Base-by-base conservation (phyloP, 2,888 invertebrate species). In the Xestia c-nigrum region DNA sequence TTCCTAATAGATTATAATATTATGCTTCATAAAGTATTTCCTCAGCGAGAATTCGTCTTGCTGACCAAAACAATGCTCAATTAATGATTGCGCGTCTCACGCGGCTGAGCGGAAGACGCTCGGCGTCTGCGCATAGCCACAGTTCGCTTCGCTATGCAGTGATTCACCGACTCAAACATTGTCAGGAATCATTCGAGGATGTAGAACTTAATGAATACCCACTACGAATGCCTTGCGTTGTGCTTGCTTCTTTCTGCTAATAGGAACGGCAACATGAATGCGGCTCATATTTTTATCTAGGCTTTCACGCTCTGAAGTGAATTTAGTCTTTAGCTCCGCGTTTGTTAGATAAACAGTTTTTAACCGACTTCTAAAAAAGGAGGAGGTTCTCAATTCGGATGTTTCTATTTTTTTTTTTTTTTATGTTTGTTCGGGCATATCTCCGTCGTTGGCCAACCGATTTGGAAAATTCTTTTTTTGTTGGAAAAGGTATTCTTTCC, bases 1-100 rank as follows among this genome's bases (percentile, higher is more conserved):
- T 71, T 61, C 21, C 46, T 43, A 21, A 46, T 40, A 59, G 19
- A 64, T 63, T 64, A 63, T 40, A 68, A 63, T 40, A 68, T 38
- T 43, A 68, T 55, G 61, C 57, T 71, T n/a, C 38, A 10, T 55
- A 65, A 24, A 71, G 46, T 75, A 55, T 75, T 77, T 80, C 76
- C 72, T 75, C 9, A 72, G 38, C 43, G n/a, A 71, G 24, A 57
- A 57, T 67, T 47, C n/a, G 57, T 74, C 24, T 68, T 64, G 40
- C 59, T n/a, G 55, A 61, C 52, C 40, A 74, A 74, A 81, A 80
- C 76, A 82, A 80, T 82, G 74, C 46, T 67, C 16, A 70, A 74
- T 84, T 75, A 86, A 77, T 78, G 31, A 52, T 57, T 63, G 63
- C 70, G 9, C 64, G 63, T 63, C 63, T 72, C 59, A 72, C 61